Evolutionary conservation across 2,113 vertebrate species (phyloP).

Genomic region (Cochlearius cochlearius): DNA sequence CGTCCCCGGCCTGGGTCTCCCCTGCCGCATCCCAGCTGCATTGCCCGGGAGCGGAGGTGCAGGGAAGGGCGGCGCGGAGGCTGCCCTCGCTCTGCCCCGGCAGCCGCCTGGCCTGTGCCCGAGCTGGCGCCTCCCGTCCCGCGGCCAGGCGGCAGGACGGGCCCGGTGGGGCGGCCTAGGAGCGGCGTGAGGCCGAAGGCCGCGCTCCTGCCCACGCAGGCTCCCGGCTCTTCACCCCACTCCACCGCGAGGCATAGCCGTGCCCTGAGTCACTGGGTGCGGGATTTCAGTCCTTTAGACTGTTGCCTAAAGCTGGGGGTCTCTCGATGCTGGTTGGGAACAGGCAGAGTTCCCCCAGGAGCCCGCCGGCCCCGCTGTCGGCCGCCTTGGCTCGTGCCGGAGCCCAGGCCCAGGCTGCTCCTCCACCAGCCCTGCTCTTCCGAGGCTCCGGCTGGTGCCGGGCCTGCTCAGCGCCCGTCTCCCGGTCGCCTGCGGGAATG

Average conservation of each 20-base stretch:
- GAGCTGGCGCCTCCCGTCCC: fast-evolving
- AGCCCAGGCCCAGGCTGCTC: background rate
- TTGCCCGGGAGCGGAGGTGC: fast-evolving
- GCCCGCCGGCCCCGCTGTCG: fast-evolving
- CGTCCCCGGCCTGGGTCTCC: background rate
- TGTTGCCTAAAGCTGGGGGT: background rate
- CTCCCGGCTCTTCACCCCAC: fast-evolving
- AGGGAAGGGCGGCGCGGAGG: fast-evolving
- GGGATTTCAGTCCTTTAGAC: background rate
- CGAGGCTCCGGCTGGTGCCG: background rate
- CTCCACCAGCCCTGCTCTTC: background rate
- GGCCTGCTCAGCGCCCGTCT: background rate
- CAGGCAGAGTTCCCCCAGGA: background rate
- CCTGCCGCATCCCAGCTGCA: fast-evolving
- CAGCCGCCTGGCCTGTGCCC: background rate
- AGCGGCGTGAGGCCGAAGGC: background rate
- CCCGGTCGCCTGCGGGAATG: fast-evolving
- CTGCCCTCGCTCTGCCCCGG: background rate
- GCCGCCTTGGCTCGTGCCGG: background rate
- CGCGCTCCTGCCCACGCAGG: fast-evolving
- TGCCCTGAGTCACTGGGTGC: fast-evolving
- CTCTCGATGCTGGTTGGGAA: background rate
- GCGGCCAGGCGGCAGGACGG: fast-evolving
- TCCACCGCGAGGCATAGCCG: fast-evolving
- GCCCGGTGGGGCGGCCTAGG: fast-evolving